Percentiles rank a stretch among this genome's conserved stretches.
Conservation (phyloP, 2,888 invertebrate species). For the Camptogramma bilineatum region DNA sequence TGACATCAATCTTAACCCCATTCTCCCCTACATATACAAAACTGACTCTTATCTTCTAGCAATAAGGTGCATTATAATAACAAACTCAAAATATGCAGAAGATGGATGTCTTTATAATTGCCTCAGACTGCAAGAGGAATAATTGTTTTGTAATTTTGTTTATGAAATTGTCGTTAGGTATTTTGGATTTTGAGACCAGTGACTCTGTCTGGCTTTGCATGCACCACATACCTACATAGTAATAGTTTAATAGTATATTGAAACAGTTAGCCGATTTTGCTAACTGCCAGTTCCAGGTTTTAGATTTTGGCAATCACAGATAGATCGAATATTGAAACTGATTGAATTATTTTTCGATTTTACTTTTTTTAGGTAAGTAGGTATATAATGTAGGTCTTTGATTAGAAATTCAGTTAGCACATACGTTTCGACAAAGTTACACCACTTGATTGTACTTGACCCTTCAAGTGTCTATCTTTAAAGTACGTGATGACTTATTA, state of each 20-base stretch:
- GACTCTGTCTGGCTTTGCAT: too few species aligned
- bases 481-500: slow-evolving; percentile 3
- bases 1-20: slow-evolving; percentile 41
- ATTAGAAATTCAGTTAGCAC: neutral
- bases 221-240: neutral
- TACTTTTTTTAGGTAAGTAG: too few species aligned
- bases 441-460: slow-evolving; percentile 1
- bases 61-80: slow-evolving; percentile 17
- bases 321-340: too few species aligned
- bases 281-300: too few species aligned
- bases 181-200: neutral
- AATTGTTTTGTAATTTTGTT: slow-evolving; percentile 41
- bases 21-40: slow-evolving; percentile 20
- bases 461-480: neutral
- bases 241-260: too few species aligned
- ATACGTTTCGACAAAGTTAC: slow-evolving; percentile 10
- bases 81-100: slow-evolving; percentile 18
- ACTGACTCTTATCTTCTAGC: slow-evolving; percentile 12
- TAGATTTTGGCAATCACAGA: too few species aligned
- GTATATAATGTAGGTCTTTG: too few species aligned
- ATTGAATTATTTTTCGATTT: too few species aligned
- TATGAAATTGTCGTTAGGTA: slow-evolving; percentile 40
- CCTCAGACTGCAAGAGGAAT: slow-evolving; percentile 28
- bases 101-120: slow-evolving; percentile 44
- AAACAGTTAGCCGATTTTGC: too few species aligned